Base-by-base conservation (phyloP, 1,140 invertebrate species). In the Trichogramma pretiosum region DNA sequence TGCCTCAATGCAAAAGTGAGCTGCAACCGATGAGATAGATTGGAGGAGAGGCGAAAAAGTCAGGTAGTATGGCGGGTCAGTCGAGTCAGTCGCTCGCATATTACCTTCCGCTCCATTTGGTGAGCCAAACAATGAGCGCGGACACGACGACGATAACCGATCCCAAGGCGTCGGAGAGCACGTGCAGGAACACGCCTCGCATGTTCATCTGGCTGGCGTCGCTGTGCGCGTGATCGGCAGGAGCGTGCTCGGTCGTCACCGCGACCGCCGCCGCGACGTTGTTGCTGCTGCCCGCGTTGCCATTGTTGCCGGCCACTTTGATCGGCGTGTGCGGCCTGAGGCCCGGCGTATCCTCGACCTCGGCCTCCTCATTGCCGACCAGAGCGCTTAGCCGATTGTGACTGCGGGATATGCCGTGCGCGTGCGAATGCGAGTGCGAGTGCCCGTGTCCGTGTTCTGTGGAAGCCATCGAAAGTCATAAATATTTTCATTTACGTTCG, bases 91-190 rank as follows among this genome's bases (percentile, higher is more conserved):
- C 18, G n/a, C 16, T 39, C 8, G 14, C 5, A 48, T 32, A 32
- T 53, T 53, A 72, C 68, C 76, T 81, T 62, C 84, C 86, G 48
- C 85, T 60, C 83, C 87, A 93, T 3, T 92, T 74, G 0, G 89
- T 93, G 28, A 84, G 71, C 85, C 85, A 89, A 17, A 97, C 92
- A 26, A 92, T 77, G 33, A 94, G 65, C 3, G 93, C 93, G 39
- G 93, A 96, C 43, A 88, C 84, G 18, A 99, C 87, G 4, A 99
- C 97, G 64, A 99, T 94, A 0, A 99, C 84, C 3, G 96, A 99
- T 37, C 88, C 88, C 28, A 97, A 70, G 18, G 95, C 95, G 75
- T 99, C 96, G 19, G 93, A 95, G 5, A 99, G 64, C 5, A 99
- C 87, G 70, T 99, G 97, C 34, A 99, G 76, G 65, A 98, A 99